Percentiles rank a stretch among this genome's conserved stretches.
These are phyloP conservation scores for Melinaea menophilus DNA, from an alignment of 2,888 invertebrate genomes.

Conservation along the genomic window DNA sequence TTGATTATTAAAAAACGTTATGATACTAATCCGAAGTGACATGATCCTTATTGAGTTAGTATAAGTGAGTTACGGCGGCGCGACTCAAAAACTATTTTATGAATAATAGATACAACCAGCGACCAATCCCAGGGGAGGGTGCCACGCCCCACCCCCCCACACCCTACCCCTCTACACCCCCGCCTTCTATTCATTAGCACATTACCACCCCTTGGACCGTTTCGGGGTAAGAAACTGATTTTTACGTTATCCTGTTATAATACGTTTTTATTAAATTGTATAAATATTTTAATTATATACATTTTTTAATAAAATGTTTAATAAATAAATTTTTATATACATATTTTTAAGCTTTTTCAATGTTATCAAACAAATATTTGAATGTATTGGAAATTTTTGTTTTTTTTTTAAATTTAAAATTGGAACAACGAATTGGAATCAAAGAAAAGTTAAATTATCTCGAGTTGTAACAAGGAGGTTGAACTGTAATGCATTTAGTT, in stretches of 20 bases:
- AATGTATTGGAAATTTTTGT: no score
- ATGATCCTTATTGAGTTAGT: constrained; percentile 74
- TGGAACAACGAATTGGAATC: constrained; percentile 27
- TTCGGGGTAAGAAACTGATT: constrained; percentile 67
- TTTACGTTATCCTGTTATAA: constrained; percentile 38
- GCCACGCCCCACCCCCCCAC: constrained; percentile 39
- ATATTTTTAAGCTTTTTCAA: no score
- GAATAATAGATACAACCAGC: constrained; percentile 75
- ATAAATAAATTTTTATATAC: no score
- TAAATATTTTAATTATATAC: no score
- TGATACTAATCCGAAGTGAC: constrained; percentile 74
- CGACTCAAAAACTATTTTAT: constrained; percentile 79
- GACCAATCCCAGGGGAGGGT: constrained; percentile 74
- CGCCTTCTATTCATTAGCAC: constrained; percentile 73
- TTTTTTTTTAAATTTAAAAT: no score
- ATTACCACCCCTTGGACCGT: constrained; percentile 68
- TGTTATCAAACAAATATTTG: no score
- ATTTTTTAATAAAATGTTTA: no score
- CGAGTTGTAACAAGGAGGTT: constrained; percentile 58
- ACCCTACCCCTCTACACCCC: constrained; percentile 42
- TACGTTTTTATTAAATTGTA: neutral
- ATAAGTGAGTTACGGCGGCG: constrained; percentile 65
- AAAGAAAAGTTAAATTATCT: constrained; percentile 44
- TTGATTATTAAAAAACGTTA: constrained; percentile 66
- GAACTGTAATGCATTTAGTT: constrained; percentile 55